These are phyloP conservation scores for Hypomesus transpacificus DNA, from an alignment of 2,113 vertebrate species.

Conservation along the genomic window DNA sequence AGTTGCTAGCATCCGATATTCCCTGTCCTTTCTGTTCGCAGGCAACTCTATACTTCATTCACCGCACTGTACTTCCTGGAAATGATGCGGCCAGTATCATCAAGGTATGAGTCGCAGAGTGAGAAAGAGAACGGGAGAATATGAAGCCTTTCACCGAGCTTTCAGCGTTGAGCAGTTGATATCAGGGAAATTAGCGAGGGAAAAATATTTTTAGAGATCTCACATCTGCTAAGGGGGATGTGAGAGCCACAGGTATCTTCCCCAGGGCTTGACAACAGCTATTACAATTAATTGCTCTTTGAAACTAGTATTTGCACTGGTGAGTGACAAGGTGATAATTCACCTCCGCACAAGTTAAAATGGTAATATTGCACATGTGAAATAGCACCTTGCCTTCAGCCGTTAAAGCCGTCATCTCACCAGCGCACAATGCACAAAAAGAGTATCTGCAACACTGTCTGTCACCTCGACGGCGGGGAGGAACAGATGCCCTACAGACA, in stretches of 20 bases:
- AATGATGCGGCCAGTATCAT: constrained; percentile 63
- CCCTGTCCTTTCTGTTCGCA: constrained; percentile 60
- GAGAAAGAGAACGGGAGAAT: constrained; percentile 42
- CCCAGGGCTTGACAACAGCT: constrained; percentile 85
- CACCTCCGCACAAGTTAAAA: constrained; percentile 86
- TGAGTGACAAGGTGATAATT: constrained; percentile 93
- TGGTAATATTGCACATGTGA: constrained; percentile 79
- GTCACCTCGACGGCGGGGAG: constrained; percentile 32
- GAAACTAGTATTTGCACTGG: constrained; percentile 85
- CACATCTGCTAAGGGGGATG: constrained; percentile 73
- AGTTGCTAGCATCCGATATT: constrained; percentile 66
- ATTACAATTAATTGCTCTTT: constrained; percentile 91
- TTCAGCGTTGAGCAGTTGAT: constrained; percentile 52
- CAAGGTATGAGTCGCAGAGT: constrained; percentile 44
- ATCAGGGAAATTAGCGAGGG: constrained; percentile 63
- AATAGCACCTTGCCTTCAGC: constrained; percentile 73
- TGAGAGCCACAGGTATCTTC: constrained; percentile 83
- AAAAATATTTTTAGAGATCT: constrained; percentile 70
- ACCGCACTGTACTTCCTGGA: constrained; percentile 54
- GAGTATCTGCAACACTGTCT: constrained; percentile 54
- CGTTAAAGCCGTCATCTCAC: constrained; percentile 65
- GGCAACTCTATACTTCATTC: constrained; percentile 66
- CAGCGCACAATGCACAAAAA: constrained; percentile 62
- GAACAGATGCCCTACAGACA: constrained; percentile 47
- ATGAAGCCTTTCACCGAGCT: constrained; percentile 54